These are phyloP conservation scores for Castor canadensis DNA, from an alignment of 2,113 vertebrate species.

Conservation along the genomic window DNA sequence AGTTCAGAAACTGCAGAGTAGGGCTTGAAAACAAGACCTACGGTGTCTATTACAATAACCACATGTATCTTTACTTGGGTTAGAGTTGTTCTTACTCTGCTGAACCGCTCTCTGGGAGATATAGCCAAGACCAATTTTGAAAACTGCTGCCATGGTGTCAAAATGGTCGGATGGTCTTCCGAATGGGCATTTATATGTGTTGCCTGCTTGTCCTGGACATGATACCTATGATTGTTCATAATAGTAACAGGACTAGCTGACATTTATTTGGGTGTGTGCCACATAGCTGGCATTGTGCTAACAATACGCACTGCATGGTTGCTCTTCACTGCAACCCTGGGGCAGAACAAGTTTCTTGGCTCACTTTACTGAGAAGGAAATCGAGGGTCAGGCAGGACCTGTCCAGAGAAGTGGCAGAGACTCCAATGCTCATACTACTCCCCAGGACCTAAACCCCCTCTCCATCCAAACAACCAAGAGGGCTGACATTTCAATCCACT, in stretches of 20 bases:
- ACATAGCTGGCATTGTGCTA: background rate
- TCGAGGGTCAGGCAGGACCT: background rate
- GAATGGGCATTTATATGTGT: background rate
- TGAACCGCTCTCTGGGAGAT: background rate
- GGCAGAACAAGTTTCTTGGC: background rate
- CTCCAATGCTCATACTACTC: background rate
- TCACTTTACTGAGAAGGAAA: background rate
- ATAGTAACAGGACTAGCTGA: background rate
- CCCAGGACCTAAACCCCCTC: background rate
- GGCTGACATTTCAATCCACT: background rate
- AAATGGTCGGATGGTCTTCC: background rate
- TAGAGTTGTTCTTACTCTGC: too few species aligned
- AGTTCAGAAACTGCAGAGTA: background rate
- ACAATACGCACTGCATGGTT: rapidly evolving
- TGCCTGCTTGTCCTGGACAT: background rate
- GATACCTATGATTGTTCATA: background rate
- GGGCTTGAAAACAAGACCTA: background rate
- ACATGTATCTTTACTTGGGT: background rate
- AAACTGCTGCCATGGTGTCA: background rate
- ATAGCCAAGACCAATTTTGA: background rate
- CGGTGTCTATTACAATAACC: too few species aligned
- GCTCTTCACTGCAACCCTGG: background rate
- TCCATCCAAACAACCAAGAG: too few species aligned
- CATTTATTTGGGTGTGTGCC: rapidly evolving
- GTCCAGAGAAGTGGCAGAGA: background rate